Evolutionary conservation across 2,888 invertebrate genomes (phyloP).

Genomic region (Rhabditoides inermis): DNA sequence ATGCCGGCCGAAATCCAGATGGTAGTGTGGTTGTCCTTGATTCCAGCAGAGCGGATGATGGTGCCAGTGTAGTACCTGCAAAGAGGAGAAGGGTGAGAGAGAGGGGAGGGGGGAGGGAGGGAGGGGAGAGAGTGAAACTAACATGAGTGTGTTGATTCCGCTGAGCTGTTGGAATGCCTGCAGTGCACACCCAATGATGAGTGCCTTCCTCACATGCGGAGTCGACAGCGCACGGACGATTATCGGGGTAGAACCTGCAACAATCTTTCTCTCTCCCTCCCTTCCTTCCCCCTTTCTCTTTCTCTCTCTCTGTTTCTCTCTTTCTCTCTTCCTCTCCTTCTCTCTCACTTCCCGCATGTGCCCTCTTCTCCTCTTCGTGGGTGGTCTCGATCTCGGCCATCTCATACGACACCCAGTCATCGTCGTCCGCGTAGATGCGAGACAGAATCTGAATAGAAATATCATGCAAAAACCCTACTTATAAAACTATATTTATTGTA

Average conservation of each 20-base stretch:
- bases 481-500: no score
- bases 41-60: conserved; percentile 56
- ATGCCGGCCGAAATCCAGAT: conserved; percentile 55
- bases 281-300: not conserved
- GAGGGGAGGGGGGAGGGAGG: not conserved
- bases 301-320: not conserved
- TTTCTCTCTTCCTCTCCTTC: not conserved
- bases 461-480: not conserved
- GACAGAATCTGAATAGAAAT: not conserved
- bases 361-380: conserved; percentile 8
- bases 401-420: conserved; percentile 26
- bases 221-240: conserved; percentile 21
- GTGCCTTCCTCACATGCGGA: conserved; percentile 48
- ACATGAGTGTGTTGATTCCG: conserved; percentile 60
- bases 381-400: conserved; percentile 18
- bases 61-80: conserved; percentile 59
- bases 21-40: conserved; percentile 52
- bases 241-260: conserved; percentile 6
- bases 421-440: conserved; percentile 7
- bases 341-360: not conserved
- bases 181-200: conserved; percentile 57
- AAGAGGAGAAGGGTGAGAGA: not conserved
- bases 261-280: not conserved
- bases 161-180: conserved; percentile 59
- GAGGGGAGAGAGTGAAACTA: not conserved